Percentiles rank a stretch among this genome's conserved stretches.
phyloP scores from a whole-genome alignment of 37 sponge, comb jelly and placozoan genomes.

The Dysidea cf. avara region DNA sequence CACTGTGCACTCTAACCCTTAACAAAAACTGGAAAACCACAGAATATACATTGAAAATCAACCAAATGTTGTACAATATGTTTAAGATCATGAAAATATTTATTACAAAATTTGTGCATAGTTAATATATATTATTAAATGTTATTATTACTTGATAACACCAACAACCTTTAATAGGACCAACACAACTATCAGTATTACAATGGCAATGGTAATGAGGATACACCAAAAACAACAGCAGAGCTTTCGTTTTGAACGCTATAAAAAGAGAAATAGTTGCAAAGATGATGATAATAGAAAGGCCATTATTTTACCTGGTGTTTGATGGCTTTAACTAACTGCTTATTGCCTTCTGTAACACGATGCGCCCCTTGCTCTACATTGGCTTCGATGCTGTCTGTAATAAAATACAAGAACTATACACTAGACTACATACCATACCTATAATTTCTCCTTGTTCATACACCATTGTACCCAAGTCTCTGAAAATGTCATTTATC shows the following conservation, averaged over 20 bases:
- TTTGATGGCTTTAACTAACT: slow-evolving; percentile 51
- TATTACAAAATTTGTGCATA: too few relatives aligned
- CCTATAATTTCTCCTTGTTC: slow-evolving; percentile 92
- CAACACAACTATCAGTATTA: slow-evolving; percentile 34
- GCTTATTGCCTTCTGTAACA: slow-evolving; percentile 60
- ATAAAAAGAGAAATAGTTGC: neutral
- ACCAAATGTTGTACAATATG: too few relatives aligned
- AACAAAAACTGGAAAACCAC: too few relatives aligned
- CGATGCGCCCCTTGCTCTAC: slow-evolving; percentile 51
- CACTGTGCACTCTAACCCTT: too few relatives aligned
- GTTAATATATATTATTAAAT: too few relatives aligned
- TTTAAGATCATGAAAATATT: neutral
- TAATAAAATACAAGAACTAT: too few relatives aligned
- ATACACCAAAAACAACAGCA: slow-evolving; percentile 25
- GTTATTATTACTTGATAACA: slow-evolving; percentile 6
- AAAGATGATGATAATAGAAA: neutral
- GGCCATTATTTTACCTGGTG: slow-evolving; percentile 45
- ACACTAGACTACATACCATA: slow-evolving; percentile 25
- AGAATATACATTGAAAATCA: too few relatives aligned
- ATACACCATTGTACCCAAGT: slow-evolving; percentile 82
- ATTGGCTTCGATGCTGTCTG: slow-evolving; percentile 76
- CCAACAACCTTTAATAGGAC: slow-evolving; percentile 22
- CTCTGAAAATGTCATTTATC: slow-evolving; percentile 87
- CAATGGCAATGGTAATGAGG: slow-evolving; percentile 4
- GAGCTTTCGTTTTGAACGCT: slow-evolving; percentile 60